phyloP scores from a whole-genome alignment of 2,113 vertebrate genomes.

The Cyprinus carpio region DNA sequence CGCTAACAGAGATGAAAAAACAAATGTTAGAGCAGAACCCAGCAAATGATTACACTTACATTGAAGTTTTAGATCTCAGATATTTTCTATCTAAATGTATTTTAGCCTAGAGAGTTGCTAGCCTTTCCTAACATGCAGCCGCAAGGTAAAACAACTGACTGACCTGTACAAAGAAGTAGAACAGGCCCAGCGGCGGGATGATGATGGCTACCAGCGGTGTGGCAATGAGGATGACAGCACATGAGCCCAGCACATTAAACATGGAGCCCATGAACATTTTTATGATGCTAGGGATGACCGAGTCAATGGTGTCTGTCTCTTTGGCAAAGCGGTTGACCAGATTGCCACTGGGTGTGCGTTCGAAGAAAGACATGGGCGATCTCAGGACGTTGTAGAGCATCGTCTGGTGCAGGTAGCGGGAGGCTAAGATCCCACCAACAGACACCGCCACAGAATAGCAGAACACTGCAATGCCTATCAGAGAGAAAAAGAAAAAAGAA shows the following conservation, averaged over 20 bases:
- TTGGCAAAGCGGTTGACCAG: conserved; percentile 96
- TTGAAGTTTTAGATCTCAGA: not conserved
- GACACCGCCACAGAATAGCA: conserved; percentile 89
- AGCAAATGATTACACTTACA: not conserved
- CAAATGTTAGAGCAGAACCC: not conserved
- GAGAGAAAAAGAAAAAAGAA: not conserved
- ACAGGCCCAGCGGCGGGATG: conserved; percentile 86
- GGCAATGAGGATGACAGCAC: conserved; percentile 86
- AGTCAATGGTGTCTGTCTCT: conserved; percentile 94
- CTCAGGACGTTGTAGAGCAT: conserved; percentile 88
- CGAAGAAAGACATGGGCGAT: conserved; percentile 93
- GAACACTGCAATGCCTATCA: conserved; percentile 84
- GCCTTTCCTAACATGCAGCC: not conserved
- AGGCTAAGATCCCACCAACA: conserved; percentile 89
- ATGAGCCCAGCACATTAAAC: conserved; percentile 86
- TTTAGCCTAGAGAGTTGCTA: not conserved
- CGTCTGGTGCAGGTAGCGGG: conserved; percentile 83
- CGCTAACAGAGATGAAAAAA: conserved; percentile 71
- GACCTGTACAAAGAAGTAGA: conserved; percentile 96
- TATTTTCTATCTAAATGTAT: not conserved
- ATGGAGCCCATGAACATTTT: conserved; percentile 97
- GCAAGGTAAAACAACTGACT: conserved; percentile 24
- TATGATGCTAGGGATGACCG: conserved; percentile 87
- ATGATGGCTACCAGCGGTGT: conserved; percentile 84
- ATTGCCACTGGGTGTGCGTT: conserved; percentile 94